Base-by-base conservation (phyloP, 2,113 vertebrate genomes). In the Catharus minimus region DNA sequence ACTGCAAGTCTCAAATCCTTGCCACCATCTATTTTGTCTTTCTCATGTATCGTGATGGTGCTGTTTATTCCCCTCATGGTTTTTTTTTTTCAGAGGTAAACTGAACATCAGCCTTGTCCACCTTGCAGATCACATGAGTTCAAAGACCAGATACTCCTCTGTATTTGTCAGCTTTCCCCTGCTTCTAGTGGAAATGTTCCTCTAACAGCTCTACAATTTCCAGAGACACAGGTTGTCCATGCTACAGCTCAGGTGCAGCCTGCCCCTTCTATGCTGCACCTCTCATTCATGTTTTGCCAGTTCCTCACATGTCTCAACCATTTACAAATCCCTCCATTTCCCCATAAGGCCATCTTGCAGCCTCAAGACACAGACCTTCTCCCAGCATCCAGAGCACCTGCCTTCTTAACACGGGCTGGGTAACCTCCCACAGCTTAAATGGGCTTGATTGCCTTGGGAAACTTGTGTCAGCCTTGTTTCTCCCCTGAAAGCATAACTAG, bases 11-110 rank as follows among this genome's bases (percentile, higher is more conserved):
- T 38, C 62, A 66, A 61, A 61, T 27, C 21, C 33, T 61, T 74
- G 17, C 27, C 62, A 49, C 27, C 26, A 18, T 90, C 58, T 55
- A 16, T 65, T 85, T 69, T 82, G 50, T 44, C n/a, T 85, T 50
- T 38, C 11, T 55, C 21, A 21, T 20, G 7, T 67, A 55, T 30
- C 67, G 22, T 66, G 74, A 60, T 32, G 0, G 0, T 24, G 36
- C 17, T 65, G 21, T 71, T 82, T 67, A 75, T 61, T 75, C 41
- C 33, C 30, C 47, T 27, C 8, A 3, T 32, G 16, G 11, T 18
- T 52, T 82, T 82, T 88, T 57, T 77, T 82, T 88, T 86, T 57
- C 38, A 62, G 69, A 56, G 24, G 27, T 44, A 67, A 76, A 72
- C 10, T 18, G 67, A 72, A 67, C 3, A 2, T 57, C 72, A 82